Evolutionary conservation across 2,113 vertebrate species (phyloP).

Genomic region (Craseonycteris thonglongyai): DNA sequence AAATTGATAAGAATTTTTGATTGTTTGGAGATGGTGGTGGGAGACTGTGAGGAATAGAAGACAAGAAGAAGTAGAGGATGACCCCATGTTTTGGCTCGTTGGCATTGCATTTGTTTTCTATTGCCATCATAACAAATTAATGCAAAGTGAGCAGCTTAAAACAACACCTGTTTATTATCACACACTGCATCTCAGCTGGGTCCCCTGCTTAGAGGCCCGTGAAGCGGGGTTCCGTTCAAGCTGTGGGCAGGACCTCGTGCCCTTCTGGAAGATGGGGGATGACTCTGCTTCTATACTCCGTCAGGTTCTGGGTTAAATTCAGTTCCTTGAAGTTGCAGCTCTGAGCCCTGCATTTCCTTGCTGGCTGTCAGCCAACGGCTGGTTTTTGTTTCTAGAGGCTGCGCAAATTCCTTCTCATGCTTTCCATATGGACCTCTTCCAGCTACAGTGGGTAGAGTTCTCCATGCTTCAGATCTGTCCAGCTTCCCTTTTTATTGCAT

Average conservation of each 20-base stretch:
- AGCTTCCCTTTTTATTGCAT: neutral
- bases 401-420: neutral
- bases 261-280: neutral
- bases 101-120: neutral
- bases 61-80: neutral
- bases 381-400: neutral
- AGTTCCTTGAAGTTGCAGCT: neutral
- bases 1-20: neutral
- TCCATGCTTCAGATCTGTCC: neutral
- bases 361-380: neutral
- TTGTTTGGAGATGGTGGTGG: neutral
- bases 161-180: neutral
- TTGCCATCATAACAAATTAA: neutral
- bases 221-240: neutral
- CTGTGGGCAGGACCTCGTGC: neutral
- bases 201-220: neutral
- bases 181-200: neutral
- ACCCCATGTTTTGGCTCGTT: neutral
- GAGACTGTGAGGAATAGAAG: neutral
- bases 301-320: neutral
- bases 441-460: neutral
- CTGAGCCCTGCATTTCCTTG: neutral
- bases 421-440: neutral
- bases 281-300: neutral
- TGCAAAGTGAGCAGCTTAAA: neutral